phyloP scores from a whole-genome alignment of 2,797 vertebrate species.

The Gymnothorax javanicus region DNA sequence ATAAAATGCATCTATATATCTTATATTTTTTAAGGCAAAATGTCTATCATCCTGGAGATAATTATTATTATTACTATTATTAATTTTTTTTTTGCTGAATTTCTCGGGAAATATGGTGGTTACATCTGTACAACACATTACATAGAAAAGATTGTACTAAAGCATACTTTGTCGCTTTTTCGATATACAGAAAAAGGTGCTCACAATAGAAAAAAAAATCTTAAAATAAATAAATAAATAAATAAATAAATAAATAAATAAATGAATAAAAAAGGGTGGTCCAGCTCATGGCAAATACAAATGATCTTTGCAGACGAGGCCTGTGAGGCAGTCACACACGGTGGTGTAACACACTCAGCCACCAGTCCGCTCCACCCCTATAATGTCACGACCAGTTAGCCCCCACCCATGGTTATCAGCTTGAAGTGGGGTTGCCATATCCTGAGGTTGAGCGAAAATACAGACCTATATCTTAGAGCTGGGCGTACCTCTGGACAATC shows the following conservation, averaged over 20 bases:
- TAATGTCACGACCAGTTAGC: constrained; percentile 26
- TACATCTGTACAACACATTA: neutral
- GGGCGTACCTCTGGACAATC: constrained; percentile 4
- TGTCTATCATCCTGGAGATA: too few relatives aligned
- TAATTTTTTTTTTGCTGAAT: too few relatives aligned
- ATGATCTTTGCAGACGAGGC: neutral
- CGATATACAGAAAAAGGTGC: too few relatives aligned
- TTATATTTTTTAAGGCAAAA: too few relatives aligned
- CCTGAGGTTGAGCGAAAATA: constrained; percentile 1
- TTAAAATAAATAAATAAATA: too few relatives aligned
- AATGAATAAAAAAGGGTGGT: neutral
- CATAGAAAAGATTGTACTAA: neutral
- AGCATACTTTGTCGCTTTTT: neutral
- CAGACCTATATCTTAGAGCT: constrained; percentile 23
- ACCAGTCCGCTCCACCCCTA: neutral
- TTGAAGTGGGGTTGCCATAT: constrained; percentile 6
- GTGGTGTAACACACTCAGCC: neutral
- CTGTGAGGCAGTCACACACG: neutral
- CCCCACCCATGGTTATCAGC: constrained; percentile 14
- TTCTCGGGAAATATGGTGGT: neutral
- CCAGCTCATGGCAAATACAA: neutral
- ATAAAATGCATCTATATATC: too few relatives aligned
- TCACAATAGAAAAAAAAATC: neutral
- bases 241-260: too few relatives aligned
- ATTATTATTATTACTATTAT: too few relatives aligned